phyloP scores from a whole-genome alignment of 2,113 vertebrate genomes.

The Zingel zingel region DNA sequence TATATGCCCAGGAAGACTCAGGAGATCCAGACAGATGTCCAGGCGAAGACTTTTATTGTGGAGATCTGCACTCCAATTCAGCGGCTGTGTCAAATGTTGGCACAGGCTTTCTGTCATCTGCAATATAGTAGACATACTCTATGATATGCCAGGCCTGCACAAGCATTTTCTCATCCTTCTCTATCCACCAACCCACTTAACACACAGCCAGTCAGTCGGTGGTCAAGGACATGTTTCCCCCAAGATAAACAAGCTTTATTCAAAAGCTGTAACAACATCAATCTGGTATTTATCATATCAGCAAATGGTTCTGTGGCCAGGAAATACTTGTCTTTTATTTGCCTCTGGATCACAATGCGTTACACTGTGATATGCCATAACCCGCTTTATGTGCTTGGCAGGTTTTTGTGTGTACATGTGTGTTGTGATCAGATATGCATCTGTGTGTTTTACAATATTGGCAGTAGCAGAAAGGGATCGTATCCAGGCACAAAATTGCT shows the following conservation, averaged over 20 bases:
- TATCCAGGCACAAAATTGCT: slow-evolving; percentile 36
- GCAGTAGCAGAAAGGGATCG: slow-evolving; percentile 37
- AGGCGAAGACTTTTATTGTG: slow-evolving; percentile 52
- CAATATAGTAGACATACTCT: slow-evolving; percentile 26
- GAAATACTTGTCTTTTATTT: slow-evolving; percentile 65
- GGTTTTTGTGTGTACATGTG: slow-evolving; percentile 29
- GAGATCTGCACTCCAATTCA: slow-evolving; percentile 44
- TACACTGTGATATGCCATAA: slow-evolving; percentile 54
- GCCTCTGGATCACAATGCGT: slow-evolving; percentile 54
- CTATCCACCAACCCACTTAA: slow-evolving; percentile 26
- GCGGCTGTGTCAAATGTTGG: slow-evolving; percentile 55
- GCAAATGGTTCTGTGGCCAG: slow-evolving; percentile 45
- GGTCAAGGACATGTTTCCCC: slow-evolving; percentile 65
- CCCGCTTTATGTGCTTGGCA: slow-evolving; percentile 61
- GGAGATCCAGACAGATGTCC: slow-evolving; percentile 37
- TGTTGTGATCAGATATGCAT: slow-evolving; percentile 58
- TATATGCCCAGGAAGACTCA: slow-evolving; percentile 52
- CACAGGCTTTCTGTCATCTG: slow-evolving; percentile 47
- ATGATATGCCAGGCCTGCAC: slow-evolving; percentile 36
- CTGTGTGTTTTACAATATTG: slow-evolving; percentile 53
- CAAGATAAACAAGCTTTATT: slow-evolving; percentile 66
- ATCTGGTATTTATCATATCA: slow-evolving; percentile 73
- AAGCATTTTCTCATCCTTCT: slow-evolving; percentile 16
- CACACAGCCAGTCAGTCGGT: slow-evolving; percentile 34
- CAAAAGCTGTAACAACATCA: slow-evolving; percentile 61